Evolutionary conservation across 92 coral and sea anemone species (phyloP).

Genomic region (Parazoanthus atlanticus): DNA sequence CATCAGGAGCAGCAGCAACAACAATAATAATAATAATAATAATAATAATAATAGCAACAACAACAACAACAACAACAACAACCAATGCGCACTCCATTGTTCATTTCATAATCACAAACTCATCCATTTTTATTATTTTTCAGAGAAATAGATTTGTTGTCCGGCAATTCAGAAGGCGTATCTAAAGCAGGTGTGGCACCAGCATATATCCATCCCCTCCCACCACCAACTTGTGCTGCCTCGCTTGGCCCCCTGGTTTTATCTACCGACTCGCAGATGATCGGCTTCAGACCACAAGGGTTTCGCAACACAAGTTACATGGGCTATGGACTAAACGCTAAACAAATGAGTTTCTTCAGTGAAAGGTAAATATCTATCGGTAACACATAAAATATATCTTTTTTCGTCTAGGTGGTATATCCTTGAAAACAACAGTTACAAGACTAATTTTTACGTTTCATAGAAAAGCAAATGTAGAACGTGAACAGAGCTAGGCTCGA

Average conservation of each 20-base stretch:
- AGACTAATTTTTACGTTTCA: background rate
- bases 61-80: background rate
- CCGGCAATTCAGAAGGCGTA: slow-evolving; percentile 65
- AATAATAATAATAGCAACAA: background rate
- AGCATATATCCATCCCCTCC: slow-evolving; percentile 63
- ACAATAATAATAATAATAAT: too few relatives aligned
- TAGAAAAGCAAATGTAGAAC: too few relatives aligned
- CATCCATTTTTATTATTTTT: background rate
- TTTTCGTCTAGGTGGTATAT: background rate
- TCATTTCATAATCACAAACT: background rate
- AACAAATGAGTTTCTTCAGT: slow-evolving; percentile 19
- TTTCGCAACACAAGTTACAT: slow-evolving; percentile 50
- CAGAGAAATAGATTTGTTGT: slow-evolving; percentile 66
- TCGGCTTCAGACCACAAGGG: slow-evolving; percentile 24
- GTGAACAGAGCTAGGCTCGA: too few relatives aligned
- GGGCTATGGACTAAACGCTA: slow-evolving; percentile 45
- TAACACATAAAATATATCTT: background rate
- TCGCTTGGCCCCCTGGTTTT: slow-evolving; percentile 41
- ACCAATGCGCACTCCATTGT: background rate
- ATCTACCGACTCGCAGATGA: slow-evolving; percentile 17
- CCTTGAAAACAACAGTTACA: background rate
- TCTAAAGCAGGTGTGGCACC: slow-evolving; percentile 75
- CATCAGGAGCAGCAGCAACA: too few relatives aligned
- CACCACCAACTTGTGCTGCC: slow-evolving; percentile 42
- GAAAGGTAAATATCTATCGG: slow-evolving; percentile 14